Conservation (phyloP, 2,113 vertebrate genomes). For the Caloenas nicobarica region DNA sequence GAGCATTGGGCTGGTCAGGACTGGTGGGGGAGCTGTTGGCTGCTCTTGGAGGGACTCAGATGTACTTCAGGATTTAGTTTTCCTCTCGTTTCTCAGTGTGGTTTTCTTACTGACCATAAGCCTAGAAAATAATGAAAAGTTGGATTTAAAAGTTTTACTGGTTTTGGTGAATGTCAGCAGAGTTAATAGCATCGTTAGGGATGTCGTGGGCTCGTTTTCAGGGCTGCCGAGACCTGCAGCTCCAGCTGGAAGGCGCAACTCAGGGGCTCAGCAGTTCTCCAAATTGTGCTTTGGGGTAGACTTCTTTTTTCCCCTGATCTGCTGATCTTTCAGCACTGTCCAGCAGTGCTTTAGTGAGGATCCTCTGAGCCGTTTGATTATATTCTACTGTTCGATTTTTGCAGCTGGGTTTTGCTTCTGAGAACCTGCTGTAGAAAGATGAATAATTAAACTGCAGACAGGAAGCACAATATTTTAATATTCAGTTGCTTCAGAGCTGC, state of each 20-base stretch:
- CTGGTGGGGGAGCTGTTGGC: not conserved
- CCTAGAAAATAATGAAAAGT: not conserved
- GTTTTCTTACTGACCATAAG: not conserved
- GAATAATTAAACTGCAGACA: not conserved
- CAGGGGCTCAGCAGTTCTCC: not conserved
- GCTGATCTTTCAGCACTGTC: not conserved
- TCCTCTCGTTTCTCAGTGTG: not conserved
- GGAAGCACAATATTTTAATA: not conserved
- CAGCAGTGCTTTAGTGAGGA: not conserved
- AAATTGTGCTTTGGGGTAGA: not conserved
- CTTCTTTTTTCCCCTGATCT: fast-evolving
- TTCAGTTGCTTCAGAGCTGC: not conserved
- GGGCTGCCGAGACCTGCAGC: not conserved
- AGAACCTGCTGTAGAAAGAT: not conserved
- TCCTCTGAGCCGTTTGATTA: not conserved
- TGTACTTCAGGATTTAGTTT: not conserved
- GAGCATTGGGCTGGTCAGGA: not conserved
- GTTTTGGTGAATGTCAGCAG: not conserved
- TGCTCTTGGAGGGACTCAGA: not conserved
- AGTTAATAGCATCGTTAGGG: not conserved
- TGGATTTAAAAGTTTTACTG: not conserved
- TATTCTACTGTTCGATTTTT: not conserved
- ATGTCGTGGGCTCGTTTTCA: not conserved
- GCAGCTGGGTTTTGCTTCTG: not conserved
- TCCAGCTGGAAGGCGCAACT: not conserved